Evolutionary conservation across 2,797 vertebrate genomes (phyloP).

Genomic region (Micropoecilia bifurca): DNA sequence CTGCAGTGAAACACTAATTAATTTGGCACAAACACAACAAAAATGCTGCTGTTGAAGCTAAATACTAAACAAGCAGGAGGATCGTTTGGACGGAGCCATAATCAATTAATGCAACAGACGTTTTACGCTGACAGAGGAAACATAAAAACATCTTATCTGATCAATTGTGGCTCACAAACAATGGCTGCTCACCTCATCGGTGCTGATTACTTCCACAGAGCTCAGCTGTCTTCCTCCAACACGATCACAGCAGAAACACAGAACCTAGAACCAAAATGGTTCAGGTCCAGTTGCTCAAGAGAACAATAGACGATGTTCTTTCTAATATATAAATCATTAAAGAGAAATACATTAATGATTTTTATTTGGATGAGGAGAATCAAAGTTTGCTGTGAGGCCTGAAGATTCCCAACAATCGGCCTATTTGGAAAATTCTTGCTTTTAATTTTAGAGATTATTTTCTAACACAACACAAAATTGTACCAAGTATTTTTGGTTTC

Average conservation of each 20-base stretch:
- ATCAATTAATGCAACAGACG: neutral
- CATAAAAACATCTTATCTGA: neutral
- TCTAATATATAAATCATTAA: too few species aligned
- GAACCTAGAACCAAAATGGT: too few species aligned
- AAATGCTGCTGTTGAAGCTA: neutral
- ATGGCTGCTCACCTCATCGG: neutral
- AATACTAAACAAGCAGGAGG: neutral
- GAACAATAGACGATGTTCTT: too few species aligned
- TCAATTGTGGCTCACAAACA: neutral
- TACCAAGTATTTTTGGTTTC: too few species aligned
- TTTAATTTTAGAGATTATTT: too few species aligned
- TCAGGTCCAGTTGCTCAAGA: too few species aligned
- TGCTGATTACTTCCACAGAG: neutral
- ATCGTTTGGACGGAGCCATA: neutral
- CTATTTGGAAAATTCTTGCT: too few species aligned
- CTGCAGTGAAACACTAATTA: neutral
- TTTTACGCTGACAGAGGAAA: neutral
- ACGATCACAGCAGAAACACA: neutral
- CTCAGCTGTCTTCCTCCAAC: neutral
- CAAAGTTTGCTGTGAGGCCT: too few species aligned
- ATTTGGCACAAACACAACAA: neutral
- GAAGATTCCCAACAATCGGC: too few species aligned
- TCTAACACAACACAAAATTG: too few species aligned
- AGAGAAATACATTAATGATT: too few species aligned
- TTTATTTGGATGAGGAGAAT: too few species aligned